Percentiles rank a stretch among this genome's conserved stretches.
Conservation (phyloP, 2,113 vertebrate genomes). For the Calidris pugnax region DNA sequence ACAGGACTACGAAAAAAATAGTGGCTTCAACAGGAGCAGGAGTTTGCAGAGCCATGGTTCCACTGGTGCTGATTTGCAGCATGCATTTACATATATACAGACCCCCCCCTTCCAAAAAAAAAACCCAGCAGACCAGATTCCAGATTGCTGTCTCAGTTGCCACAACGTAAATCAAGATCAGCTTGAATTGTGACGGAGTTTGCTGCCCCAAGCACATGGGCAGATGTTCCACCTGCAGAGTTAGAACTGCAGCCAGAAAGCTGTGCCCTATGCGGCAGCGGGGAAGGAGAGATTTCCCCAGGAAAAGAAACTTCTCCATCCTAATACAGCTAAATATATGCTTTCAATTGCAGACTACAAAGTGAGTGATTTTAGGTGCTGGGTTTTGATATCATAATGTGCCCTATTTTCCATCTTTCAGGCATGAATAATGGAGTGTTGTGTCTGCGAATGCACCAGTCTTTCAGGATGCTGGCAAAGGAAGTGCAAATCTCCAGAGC, state of each 20-base stretch:
- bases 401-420: background rate
- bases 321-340: background rate
- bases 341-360: background rate
- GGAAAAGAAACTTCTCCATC: background rate
- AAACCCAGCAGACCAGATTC: background rate
- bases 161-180: fast-evolving
- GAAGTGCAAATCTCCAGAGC: background rate
- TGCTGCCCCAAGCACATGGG: background rate
- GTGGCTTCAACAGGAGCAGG: background rate
- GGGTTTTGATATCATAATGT: background rate
- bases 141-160: background rate
- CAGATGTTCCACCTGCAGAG: background rate
- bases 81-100: background rate
- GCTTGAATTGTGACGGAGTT: background rate
- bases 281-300: background rate
- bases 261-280: fast-evolving
- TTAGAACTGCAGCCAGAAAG: background rate
- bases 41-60: background rate
- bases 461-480: background rate
- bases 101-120: background rate
- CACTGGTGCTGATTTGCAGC: background rate
- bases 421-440: background rate
- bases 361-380: background rate
- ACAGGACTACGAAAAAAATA: fast-evolving
- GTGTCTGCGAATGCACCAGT: background rate